phyloP scores from a whole-genome alignment of 1,140 invertebrate genomes.

The Battus philenor region DNA sequence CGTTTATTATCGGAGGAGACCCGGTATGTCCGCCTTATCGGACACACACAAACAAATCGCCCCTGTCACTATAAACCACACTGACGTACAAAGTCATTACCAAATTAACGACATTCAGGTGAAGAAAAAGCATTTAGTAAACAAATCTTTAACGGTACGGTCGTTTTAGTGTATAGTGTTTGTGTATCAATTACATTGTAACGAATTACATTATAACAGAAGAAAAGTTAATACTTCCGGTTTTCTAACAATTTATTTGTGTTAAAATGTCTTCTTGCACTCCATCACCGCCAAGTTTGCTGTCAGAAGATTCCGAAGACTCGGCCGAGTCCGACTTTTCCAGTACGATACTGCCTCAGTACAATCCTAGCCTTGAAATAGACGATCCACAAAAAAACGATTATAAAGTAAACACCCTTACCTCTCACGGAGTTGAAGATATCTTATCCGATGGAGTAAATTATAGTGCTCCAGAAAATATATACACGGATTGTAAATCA shows the following conservation, averaged over 20 bases:
- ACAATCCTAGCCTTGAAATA: slow-evolving; percentile 23
- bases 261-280: slow-evolving; percentile 42
- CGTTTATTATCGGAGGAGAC: slow-evolving; percentile 57
- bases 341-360: slow-evolving; percentile 20
- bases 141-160: slow-evolving; percentile 57
- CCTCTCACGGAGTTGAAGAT: slow-evolving; percentile 66
- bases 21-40: slow-evolving; percentile 66
- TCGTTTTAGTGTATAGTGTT: slow-evolving; percentile 43
- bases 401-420: slow-evolving; percentile 35
- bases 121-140: slow-evolving; percentile 71
- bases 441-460: slow-evolving; percentile 53
- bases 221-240: slow-evolving; percentile 9
- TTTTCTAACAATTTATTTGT: too few relatives aligned
- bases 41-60: slow-evolving; percentile 51
- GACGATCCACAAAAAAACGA: slow-evolving; percentile 36
- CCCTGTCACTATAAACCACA: slow-evolving; percentile 52
- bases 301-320: slow-evolving; percentile 51
- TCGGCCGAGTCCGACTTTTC: slow-evolving; percentile 45
- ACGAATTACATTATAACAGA: not conserved
- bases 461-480: slow-evolving; percentile 38
- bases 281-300: slow-evolving; percentile 41
- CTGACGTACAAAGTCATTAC: slow-evolving; percentile 66
- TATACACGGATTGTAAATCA: slow-evolving; percentile 42
- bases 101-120: slow-evolving; percentile 71
- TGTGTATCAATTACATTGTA: slow-evolving; percentile 23